Evolutionary conservation across 1,140 invertebrate genomes (phyloP), one percentile per base, ranked within the genome.

Genomic region (Acromyrmex charruanus): DNA sequence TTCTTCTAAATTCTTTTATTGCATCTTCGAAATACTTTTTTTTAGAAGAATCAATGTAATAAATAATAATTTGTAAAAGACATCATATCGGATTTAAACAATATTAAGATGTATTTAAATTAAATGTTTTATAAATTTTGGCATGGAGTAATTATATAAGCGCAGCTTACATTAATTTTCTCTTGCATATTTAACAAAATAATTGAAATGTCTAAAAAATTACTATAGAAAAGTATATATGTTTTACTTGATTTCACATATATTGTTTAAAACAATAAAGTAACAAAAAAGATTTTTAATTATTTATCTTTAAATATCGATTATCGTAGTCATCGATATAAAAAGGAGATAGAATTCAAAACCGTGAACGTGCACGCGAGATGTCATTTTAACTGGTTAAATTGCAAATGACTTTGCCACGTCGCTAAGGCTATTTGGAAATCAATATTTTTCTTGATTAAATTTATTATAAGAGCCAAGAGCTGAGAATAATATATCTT

Each of bases 391-490:
- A 18, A 53, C 44, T 65, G 80, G 5, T 79, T 79, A 77, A 85
- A 85, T 66, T 65, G 49, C 49, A 65, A 79, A 79, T 85, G 12
- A 63, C 51, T 31, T 58, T 61, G 14, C 18, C 39, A 61, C 28
- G 7, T 51, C 25, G 39, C n/a, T 49, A 61, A 28, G 14, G 25
- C 25, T 74, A n/a, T 74, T 84, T 61, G 55, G 39, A 0, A 68
- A 66, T 79, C 6, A 79, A 66, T 65, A 58, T 79, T 85, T 85
- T 65, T 65, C 31, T 85, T 79, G 25, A 55, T 79, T 55, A 10
- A 55, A 85, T 85, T 79, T 79, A 39, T 53, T 63, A 10, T 12
- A 84, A 74, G 7, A 75, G 3, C 9, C 2, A 18, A 14, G 53
- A 74, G 4, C 9, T 1, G 7, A 14, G 53, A 74, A 61, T 58